phyloP scores from a whole-genome alignment of 2,888 invertebrate species.

The Theodoxus fluviatilis region DNA sequence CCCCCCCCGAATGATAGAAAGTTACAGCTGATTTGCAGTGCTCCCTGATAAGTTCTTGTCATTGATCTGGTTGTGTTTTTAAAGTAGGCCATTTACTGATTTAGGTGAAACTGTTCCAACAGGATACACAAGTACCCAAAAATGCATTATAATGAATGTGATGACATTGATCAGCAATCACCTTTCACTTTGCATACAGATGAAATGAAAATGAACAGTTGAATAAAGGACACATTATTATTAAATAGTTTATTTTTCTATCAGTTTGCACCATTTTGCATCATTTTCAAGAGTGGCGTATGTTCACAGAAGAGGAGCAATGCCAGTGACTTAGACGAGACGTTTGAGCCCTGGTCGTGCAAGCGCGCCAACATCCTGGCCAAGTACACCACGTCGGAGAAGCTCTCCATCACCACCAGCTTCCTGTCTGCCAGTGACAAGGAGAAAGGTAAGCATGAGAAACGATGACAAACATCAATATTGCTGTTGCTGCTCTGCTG shows the following conservation, averaged over 20 bases:
- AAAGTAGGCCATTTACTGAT: too few relatives aligned
- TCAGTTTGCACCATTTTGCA: background rate
- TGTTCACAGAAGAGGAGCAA: background rate
- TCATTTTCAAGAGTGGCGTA: background rate
- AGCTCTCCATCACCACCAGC: slow-evolving; percentile 87
- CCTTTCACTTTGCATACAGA: slow-evolving; percentile 6
- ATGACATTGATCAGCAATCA: too few relatives aligned
- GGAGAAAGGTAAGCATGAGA: slow-evolving; percentile 51
- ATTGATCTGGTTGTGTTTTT: too few relatives aligned
- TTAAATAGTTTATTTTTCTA: background rate
- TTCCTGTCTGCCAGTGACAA: slow-evolving; percentile 70
- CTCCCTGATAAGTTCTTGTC: too few relatives aligned
- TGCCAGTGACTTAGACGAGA: slow-evolving; percentile 45
- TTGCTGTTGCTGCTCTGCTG: background rate
- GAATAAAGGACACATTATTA: background rate
- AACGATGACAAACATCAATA: background rate
- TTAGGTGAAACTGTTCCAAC: too few relatives aligned
- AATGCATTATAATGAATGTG: too few relatives aligned
- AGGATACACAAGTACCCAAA: too few relatives aligned
- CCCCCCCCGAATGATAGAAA: too few relatives aligned
- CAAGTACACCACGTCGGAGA: slow-evolving; percentile 92
- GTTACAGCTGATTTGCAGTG: too few relatives aligned
- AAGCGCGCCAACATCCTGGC: slow-evolving; percentile 81
- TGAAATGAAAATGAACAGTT: background rate
- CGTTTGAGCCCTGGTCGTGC: slow-evolving; percentile 79